A percentile compares a stretch with the other conserved stretches of the same genome.
phyloP scores from a whole-genome alignment of 2,113 vertebrate genomes.

The Scalopus aquaticus region DNA sequence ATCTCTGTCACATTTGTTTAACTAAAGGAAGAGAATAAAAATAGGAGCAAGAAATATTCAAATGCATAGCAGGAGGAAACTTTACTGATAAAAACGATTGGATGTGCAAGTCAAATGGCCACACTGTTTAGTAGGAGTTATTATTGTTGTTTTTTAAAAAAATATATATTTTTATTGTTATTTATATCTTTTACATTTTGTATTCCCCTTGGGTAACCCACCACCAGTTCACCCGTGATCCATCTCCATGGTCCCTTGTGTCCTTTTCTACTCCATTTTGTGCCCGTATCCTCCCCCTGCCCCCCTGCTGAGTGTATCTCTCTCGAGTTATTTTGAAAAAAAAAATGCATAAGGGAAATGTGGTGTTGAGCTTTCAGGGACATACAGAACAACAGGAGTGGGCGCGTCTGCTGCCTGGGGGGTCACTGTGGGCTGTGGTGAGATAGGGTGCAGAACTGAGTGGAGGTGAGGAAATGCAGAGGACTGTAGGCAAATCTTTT shows the following conservation, averaged over 20 bases:
- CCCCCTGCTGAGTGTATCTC: no score
- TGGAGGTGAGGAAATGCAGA: not conserved
- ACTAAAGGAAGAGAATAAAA: not conserved
- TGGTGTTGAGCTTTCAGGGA: not conserved
- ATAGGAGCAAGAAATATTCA: not conserved
- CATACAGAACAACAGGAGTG: not conserved
- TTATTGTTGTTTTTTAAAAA: no score
- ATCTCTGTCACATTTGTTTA: not conserved
- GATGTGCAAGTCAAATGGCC: not conserved
- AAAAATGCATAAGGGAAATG: not conserved
- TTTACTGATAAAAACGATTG: not conserved
- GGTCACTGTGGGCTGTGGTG: no score
- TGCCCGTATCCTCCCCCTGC: no score
- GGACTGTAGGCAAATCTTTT: not conserved
- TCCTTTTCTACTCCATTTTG: no score
- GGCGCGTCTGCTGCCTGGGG: fast-evolving
- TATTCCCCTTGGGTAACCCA: no score
- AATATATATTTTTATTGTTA: no score
- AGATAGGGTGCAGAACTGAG: not conserved
- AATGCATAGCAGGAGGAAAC: not conserved
- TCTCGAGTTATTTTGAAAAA: no score
- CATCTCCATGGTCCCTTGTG: no score
- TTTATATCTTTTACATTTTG: no score
- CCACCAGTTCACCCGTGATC: no score
- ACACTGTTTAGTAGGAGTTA: not conserved